phyloP scores from a whole-genome alignment of 2,888 invertebrate species.

The Blomia tropicalis region DNA sequence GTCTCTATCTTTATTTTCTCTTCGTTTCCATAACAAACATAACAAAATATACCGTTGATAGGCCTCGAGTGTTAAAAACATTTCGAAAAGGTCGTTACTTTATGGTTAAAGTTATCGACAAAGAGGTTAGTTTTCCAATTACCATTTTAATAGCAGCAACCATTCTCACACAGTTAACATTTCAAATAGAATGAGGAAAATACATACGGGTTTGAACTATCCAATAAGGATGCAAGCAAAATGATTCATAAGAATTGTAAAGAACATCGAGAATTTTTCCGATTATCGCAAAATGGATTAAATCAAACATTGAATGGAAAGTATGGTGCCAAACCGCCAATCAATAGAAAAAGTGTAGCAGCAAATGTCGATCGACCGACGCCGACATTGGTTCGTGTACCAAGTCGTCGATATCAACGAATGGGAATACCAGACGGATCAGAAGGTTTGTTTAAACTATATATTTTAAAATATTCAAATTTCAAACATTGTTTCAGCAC shows the following conservation, averaged over 20 bases:
- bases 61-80: constrained; percentile 83
- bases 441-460: constrained; percentile 26
- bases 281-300: constrained; percentile 31
- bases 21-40: no score
- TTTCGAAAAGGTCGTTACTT: constrained; percentile 91
- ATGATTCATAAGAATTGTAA: constrained; percentile 91
- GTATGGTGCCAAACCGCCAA: constrained; percentile 32
- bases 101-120: constrained; percentile 86
- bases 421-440: constrained; percentile 31
- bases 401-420: constrained; percentile 53
- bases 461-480: no score
- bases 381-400: constrained; percentile 58
- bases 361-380: constrained; percentile 40
- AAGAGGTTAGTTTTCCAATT: constrained; percentile 57
- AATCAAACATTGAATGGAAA: neutral
- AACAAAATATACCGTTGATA: no score
- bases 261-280: constrained; percentile 65
- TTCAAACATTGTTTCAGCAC: no score
- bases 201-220: constrained; percentile 89
- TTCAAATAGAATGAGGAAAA: constrained; percentile 64
- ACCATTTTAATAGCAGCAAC: neutral
- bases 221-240: constrained; percentile 75
- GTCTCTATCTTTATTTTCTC: constrained; percentile 1
- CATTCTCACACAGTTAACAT: neutral
- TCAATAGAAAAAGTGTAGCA: neutral